phyloP scores from a whole-genome alignment of 2,888 invertebrate species.

The Esperia sulphurella region DNA sequence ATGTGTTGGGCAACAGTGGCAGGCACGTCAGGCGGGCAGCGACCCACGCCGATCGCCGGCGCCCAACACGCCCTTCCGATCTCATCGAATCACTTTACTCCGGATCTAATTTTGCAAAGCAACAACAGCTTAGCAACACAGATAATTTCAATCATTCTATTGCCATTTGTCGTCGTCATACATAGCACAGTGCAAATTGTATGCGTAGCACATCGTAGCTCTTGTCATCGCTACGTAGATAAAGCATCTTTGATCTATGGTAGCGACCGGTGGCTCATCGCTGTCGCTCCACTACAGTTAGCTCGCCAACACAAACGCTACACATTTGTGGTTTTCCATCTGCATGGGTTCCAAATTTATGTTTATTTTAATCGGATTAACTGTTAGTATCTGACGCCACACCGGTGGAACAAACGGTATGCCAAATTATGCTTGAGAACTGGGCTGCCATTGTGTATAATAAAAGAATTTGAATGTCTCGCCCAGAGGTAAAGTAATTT shows the following conservation, averaged over 20 bases:
- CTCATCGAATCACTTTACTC: slow-evolving; percentile 47
- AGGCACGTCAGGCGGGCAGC: slow-evolving; percentile 32
- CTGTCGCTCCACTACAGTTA: slow-evolving; percentile 28
- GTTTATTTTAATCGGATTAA: slow-evolving; percentile 57
- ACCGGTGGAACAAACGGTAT: slow-evolving; percentile 64
- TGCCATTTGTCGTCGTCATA: not conserved
- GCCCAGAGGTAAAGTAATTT: slow-evolving; percentile 21
- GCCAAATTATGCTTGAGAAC: slow-evolving; percentile 73
- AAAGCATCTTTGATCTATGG: slow-evolving; percentile 13
- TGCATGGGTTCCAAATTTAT: slow-evolving; percentile 43
- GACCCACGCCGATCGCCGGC: slow-evolving; percentile 35
- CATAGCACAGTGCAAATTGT: not conserved
- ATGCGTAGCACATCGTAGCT: slow-evolving; percentile 43
- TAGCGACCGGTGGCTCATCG: too few species aligned
- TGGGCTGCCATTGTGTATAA: slow-evolving; percentile 62
- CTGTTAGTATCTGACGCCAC: slow-evolving; percentile 54
- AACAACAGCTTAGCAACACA: not conserved
- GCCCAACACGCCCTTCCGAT: slow-evolving; percentile 57
- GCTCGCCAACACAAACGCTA: slow-evolving; percentile 28
- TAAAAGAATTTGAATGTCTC: slow-evolving; percentile 38
- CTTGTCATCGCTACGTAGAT: slow-evolving; percentile 17
- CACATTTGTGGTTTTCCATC: slow-evolving; percentile 41
- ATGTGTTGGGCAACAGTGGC: slow-evolving; percentile 64
- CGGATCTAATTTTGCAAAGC: slow-evolving; percentile 4
- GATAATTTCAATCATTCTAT: not conserved